These are phyloP conservation scores for Tetramorium parvispinum DNA, from an alignment of 1,140 invertebrate genomes.

Conservation along the genomic window DNA sequence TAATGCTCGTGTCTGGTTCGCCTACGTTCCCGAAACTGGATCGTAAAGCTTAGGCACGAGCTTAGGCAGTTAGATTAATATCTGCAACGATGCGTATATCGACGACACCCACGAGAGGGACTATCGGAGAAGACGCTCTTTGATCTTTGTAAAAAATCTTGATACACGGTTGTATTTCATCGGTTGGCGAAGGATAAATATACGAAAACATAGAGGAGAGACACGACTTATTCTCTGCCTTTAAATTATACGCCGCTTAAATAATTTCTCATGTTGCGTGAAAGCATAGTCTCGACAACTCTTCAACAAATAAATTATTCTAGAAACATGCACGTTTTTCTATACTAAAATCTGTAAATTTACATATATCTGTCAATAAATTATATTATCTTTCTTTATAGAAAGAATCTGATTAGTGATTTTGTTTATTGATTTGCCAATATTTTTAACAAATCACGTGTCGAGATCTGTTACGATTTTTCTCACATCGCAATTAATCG, in stretches of 20 bases:
- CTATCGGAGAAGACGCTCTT: conserved; percentile 3
- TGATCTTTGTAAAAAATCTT: conserved; percentile 1
- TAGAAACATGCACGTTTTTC: neutral
- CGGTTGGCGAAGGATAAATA: neutral
- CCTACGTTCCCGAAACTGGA: conserved; percentile 30
- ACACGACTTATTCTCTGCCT: neutral
- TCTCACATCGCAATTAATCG: neutral
- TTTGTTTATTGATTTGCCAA: neutral
- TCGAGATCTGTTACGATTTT: neutral
- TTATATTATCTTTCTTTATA: neutral
- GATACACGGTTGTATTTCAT: conserved; percentile 19
- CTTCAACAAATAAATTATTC: neutral
- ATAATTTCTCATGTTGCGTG: neutral
- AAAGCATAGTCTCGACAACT: neutral
- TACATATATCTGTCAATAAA: neutral
- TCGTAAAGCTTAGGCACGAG: conserved; percentile 42
- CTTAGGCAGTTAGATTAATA: conserved; percentile 57
- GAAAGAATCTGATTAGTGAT: neutral
- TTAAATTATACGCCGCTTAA: neutral
- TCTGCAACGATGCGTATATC: conserved; percentile 23
- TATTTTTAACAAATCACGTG: neutral
- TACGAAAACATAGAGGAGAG: neutral
- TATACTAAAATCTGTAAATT: neutral
- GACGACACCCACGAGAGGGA: neutral
- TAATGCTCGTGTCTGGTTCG: conserved; percentile 15